Evolutionary conservation across 30 jellyfish, hydroid and myxozoan genomes (phyloP).

Genomic region (Catostylus mosaicus): DNA sequence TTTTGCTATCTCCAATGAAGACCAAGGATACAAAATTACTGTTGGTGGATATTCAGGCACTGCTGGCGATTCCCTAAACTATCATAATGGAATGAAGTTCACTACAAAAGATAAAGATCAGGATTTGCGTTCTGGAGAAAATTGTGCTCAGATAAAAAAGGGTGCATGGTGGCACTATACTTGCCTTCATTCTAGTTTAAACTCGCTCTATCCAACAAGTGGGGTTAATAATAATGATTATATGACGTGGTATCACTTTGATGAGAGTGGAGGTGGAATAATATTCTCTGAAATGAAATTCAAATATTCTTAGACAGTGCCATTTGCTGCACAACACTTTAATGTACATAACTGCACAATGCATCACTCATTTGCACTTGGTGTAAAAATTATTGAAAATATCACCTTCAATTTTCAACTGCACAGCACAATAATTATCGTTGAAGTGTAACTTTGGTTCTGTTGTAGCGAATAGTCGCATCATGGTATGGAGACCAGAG

Average conservation of each 20-base stretch:
- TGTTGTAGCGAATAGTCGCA: too few species aligned
- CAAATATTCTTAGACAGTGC: neutral
- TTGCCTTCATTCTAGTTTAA: neutral
- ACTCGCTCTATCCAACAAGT: neutral
- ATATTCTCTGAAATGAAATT: slow-evolving; percentile 7
- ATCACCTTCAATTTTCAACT: too few species aligned
- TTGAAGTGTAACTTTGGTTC: too few species aligned
- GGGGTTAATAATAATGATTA: neutral
- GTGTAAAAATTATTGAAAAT: too few species aligned
- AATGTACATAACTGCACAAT: too few species aligned
- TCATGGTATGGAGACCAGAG: too few species aligned
- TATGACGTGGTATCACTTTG: neutral
- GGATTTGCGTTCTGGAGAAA: neutral
- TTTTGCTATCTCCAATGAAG: neutral
- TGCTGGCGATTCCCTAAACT: neutral
- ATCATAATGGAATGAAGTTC: neutral
- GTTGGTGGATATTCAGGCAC: neutral
- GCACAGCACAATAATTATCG: too few species aligned
- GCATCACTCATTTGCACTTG: too few species aligned
- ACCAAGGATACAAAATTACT: neutral
- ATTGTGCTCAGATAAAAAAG: neutral
- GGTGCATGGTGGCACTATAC: neutral
- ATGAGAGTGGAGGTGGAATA: neutral
- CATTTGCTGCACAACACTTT: too few species aligned
- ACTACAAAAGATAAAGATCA: neutral